These are phyloP conservation scores for Quadriops clusia DNA, from an alignment of 2,888 invertebrate species.

Conservation along the genomic window DNA sequence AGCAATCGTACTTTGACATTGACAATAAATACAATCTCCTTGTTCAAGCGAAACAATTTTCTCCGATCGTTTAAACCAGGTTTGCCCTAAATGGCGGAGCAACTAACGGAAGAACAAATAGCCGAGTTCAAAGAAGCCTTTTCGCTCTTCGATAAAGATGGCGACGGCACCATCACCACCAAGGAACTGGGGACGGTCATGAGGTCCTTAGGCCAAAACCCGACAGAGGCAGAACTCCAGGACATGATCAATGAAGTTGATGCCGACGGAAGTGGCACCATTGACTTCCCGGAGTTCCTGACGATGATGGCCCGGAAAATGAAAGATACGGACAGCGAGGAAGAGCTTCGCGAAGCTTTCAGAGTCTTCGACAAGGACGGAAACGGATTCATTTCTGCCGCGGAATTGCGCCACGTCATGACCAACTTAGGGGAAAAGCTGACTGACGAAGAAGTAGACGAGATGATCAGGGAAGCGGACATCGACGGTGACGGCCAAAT, in stretches of 20 bases:
- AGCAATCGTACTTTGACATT: too few relatives aligned
- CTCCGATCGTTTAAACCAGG: background rate
- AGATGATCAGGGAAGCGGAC: conserved; percentile 98
- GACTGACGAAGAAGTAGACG: conserved; percentile 86
- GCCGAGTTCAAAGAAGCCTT: conserved; percentile 99
- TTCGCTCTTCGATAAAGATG: conserved; percentile 97
- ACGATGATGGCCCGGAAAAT: conserved; percentile 99
- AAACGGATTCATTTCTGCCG: conserved; percentile 96
- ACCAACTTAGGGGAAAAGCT: conserved; percentile 96
- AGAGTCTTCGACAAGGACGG: conserved; percentile 99
- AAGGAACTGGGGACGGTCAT: conserved; percentile 95
- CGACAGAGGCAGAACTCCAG: conserved; percentile 92
- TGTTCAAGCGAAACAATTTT: too few relatives aligned
- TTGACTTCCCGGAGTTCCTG: conserved; percentile 98
- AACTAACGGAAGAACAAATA: conserved; percentile 92
- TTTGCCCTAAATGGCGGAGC: conserved; percentile 41
- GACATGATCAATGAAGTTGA: conserved; percentile 99
- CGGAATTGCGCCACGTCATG: conserved; percentile 97
- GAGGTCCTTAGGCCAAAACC: conserved; percentile 92
- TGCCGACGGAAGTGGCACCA: conserved; percentile 70
- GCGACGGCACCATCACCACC: conserved; percentile 94
- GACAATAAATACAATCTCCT: too few relatives aligned
- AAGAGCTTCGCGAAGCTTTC: conserved; percentile 98
- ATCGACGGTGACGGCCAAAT: conserved; percentile 99
- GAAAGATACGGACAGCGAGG: conserved; percentile 96